Evolutionary conservation across 2,888 invertebrate species (phyloP).

Genomic region (Trichacis sp.): DNA sequence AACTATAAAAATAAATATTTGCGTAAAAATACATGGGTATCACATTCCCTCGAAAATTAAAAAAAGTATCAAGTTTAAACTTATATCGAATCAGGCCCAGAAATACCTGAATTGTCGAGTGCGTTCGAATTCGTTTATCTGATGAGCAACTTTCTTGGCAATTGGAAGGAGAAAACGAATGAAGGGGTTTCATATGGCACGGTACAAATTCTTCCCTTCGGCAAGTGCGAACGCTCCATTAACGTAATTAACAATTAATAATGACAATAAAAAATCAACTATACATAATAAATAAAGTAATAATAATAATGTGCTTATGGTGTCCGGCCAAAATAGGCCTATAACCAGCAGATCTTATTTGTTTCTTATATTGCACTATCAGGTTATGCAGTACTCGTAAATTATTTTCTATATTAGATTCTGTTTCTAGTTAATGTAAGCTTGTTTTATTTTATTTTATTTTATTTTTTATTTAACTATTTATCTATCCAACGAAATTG

Average conservation of each 20-base stretch:
- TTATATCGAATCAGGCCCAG: neutral
- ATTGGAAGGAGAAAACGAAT: neutral
- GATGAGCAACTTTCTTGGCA: conserved; percentile 12
- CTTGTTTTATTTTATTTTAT: no score
- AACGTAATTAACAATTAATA: conserved; percentile 35
- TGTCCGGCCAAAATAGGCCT: no score
- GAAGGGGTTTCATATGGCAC: conserved; percentile 8
- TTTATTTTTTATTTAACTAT: no score
- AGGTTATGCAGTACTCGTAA: no score
- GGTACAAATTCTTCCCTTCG: conserved; percentile 11
- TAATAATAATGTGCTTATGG: no score
- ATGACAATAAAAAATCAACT: no score
- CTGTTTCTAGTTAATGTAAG: no score
- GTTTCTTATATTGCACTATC: no score
- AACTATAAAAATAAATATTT: conserved; percentile 8
- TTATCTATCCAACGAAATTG: no score
- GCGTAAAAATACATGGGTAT: conserved; percentile 5
- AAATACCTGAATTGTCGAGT: neutral
- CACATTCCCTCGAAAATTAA: conserved; percentile 10
- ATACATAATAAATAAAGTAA: no score
- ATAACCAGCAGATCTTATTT: no score
- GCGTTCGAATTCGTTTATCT: conserved; percentile 1
- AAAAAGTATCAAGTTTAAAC: neutral
- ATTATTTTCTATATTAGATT: no score
- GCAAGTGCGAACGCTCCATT: conserved; percentile 1